Evolutionary conservation across 2,797 vertebrate species (phyloP).

Genomic region (Sphenopsis melanotis): DNA sequence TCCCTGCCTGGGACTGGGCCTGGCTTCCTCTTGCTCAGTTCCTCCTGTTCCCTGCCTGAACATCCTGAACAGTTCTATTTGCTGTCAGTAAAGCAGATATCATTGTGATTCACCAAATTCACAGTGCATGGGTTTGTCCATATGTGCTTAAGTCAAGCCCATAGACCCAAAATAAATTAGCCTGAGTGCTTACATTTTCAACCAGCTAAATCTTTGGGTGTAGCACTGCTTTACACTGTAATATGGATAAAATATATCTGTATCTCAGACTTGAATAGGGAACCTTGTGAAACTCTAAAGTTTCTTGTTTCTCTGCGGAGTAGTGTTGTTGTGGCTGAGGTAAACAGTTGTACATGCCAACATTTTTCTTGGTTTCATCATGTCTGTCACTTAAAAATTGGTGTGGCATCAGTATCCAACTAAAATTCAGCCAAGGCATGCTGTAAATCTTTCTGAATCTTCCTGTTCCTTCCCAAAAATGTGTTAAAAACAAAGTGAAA

Average conservation of each 20-base stretch:
- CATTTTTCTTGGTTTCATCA: neutral
- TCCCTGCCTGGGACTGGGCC: neutral
- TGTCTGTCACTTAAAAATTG: neutral
- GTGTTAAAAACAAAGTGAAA: neutral
- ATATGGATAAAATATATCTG: neutral
- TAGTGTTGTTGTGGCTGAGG: neutral
- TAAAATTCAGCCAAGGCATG: neutral
- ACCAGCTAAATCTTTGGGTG: neutral
- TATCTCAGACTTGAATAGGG: neutral
- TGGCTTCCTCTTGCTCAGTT: neutral
- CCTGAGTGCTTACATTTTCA: neutral
- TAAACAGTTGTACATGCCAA: neutral
- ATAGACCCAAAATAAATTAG: constrained; percentile 1
- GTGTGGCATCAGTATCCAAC: neutral
- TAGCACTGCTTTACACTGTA: neutral
- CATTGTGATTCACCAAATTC: neutral
- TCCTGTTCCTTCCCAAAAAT: neutral
- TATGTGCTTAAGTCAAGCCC: neutral
- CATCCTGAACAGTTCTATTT: neutral
- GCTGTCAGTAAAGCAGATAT: neutral
- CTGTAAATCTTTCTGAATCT: neutral
- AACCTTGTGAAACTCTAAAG: neutral
- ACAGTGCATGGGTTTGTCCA: neutral
- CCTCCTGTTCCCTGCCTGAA: neutral
- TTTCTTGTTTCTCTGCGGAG: neutral